Evolutionary conservation across 2,888 invertebrate species (phyloP), one percentile per base, ranked within the genome.

Genomic region (Lissonota sp.): DNA sequence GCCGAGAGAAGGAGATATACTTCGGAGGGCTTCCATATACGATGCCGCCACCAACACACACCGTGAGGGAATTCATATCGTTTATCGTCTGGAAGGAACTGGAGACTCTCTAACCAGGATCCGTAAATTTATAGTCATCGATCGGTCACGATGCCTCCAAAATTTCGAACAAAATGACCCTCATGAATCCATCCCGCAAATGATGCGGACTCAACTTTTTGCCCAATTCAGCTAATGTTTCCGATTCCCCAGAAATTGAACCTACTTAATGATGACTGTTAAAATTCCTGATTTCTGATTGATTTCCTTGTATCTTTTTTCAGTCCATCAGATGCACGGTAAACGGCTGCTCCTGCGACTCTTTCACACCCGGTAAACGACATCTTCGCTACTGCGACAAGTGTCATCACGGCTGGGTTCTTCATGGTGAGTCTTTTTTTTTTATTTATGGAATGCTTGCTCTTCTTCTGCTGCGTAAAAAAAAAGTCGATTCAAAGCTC

Each of bases 321-420:
- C 94, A 95, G 95, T 94, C 94, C 46, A 95, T 95, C 88, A 94
- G 95, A 86, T 96, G 96, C 90, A 96, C 95, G 12, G 93, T 95
- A 63, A 94, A 94, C 75, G 94, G 93, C 86, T 96, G 96, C 89
- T 92, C 93, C 85, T 96, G 96, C 91, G 95, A 95, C 84, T 95
- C 95, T 86, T 96, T 96, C 92, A 94, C 95, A 51, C 96, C 96
- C 40, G 95, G 95, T 73, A 95, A 95, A 89, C 91, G 94, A 85
- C 94, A 95, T 88, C 93, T 96, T 81, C 94, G 96, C 74, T 95
- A 94, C 91, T 96, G 96, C 93, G 95, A 95, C 88, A 94, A 94
- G 84, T 96, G 96, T 91, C 95, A 94, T 87, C 96, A 96, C 92
- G 95, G 95, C 84, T 96, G 96, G 96, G 95, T 96, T 78, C 95